Percentiles rank a stretch among this genome's conserved stretches.
These are phyloP conservation scores for Hypercompe scribonia DNA, from an alignment of 2,888 invertebrate genomes.

Conservation along the genomic window DNA sequence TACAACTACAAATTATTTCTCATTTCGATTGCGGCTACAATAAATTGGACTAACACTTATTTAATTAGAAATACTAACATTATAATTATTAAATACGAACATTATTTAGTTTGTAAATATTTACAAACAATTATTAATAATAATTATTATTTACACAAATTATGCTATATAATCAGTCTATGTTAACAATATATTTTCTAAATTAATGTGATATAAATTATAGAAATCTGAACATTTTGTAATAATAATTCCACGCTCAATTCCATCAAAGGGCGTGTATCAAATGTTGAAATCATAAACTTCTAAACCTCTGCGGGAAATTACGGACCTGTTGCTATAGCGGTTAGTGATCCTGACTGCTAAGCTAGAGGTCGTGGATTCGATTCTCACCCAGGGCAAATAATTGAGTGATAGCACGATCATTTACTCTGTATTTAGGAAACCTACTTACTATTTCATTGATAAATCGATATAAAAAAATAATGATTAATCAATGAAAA, in stretches of 20 bases:
- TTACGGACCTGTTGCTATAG: neutral
- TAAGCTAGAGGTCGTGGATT: neutral
- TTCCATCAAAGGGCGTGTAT: slow-evolving; percentile 11
- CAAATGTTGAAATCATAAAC: neutral
- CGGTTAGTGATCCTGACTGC: too few relatives aligned
- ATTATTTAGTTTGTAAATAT: slow-evolving; percentile 56
- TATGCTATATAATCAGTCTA: slow-evolving; percentile 80
- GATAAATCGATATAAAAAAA: too few relatives aligned
- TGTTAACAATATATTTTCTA: slow-evolving; percentile 65
- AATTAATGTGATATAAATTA: slow-evolving; percentile 41
- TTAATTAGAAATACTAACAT: slow-evolving; percentile 44
- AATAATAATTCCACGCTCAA: slow-evolving; percentile 24
- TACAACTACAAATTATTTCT: slow-evolving; percentile 7
- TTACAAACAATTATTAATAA: slow-evolving; percentile 55
- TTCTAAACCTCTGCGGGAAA: neutral
- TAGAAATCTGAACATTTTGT: slow-evolving; percentile 37
- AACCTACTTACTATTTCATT: too few relatives aligned
- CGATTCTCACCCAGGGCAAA: neutral
- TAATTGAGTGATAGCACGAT: neutral
- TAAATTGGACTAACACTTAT: slow-evolving; percentile 52
- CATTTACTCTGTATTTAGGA: neutral
- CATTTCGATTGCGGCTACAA: slow-evolving; percentile 23
- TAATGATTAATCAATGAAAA: too few relatives aligned
- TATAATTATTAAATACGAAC: slow-evolving; percentile 42
- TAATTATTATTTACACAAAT: slow-evolving; percentile 54